Conservation (phyloP, 2,113 vertebrate genomes). For the Meriones unguiculatus region DNA sequence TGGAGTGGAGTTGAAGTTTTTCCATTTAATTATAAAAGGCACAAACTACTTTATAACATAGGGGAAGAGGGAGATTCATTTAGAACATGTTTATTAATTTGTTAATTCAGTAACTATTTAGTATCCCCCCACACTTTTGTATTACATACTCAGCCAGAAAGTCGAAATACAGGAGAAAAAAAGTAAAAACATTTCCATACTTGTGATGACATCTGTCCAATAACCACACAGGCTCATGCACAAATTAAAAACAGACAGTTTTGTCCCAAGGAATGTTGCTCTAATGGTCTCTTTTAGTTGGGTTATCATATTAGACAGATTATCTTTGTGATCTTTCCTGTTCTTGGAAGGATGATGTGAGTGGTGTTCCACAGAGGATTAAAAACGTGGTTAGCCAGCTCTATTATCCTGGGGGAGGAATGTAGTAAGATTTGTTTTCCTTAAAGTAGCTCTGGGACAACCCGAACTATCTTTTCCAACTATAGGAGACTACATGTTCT, state of each 20-base stretch:
- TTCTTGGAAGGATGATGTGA: slow-evolving; percentile 35
- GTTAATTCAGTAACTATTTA: slow-evolving; percentile 3
- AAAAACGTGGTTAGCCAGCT: not conserved
- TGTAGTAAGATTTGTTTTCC: not conserved
- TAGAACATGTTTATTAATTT: not conserved
- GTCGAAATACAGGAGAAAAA: not conserved
- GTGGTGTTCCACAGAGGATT: not conserved
- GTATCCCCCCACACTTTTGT: not conserved
- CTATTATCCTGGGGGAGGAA: not conserved
- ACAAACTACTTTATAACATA: not conserved
- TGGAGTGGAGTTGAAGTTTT: not conserved
- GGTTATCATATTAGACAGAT: slow-evolving; percentile 30
- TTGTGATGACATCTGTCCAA: not conserved
- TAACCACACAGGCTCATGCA: not conserved
- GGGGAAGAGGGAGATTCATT: not conserved
- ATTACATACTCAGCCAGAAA: not conserved
- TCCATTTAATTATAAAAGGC: not conserved
- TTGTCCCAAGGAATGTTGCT: not conserved
- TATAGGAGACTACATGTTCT: not conserved
- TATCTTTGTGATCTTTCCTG: not conserved
- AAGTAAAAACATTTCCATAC: not conserved
- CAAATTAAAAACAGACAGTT: slow-evolving; percentile 26
- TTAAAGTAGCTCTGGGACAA: not conserved
- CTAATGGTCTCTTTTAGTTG: not conserved
- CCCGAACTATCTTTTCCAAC: not conserved